phyloP scores from a whole-genome alignment of 2,113 vertebrate species.

The Cairina moschata region DNA sequence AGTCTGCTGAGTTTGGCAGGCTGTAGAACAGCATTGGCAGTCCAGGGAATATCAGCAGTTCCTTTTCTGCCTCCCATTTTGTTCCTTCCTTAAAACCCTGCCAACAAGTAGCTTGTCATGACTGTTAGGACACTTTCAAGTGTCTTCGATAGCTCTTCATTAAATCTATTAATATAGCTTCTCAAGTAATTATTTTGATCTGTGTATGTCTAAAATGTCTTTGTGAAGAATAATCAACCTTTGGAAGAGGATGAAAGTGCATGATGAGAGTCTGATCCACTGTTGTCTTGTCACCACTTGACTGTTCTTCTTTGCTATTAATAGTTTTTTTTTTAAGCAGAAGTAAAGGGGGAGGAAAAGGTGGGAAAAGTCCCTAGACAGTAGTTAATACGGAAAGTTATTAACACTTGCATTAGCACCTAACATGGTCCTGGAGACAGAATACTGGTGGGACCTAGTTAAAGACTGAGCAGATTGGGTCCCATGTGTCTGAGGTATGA shows the following conservation, averaged over 20 bases:
- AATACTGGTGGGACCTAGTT: slow-evolving; percentile 16
- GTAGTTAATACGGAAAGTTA: slow-evolving; percentile 16
- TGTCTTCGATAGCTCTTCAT: slow-evolving; percentile 19
- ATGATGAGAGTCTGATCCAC: background rate
- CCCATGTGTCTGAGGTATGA: background rate
- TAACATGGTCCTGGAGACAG: background rate
- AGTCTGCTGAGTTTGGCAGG: background rate
- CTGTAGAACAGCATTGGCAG: background rate
- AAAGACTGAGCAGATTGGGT: background rate
- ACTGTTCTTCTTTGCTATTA: slow-evolving; percentile 21
- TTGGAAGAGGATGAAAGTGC: slow-evolving; percentile 1
- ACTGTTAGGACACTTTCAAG: slow-evolving; percentile 33
- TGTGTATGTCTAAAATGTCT: slow-evolving; percentile 23
- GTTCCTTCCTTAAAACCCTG: slow-evolving; percentile 5
- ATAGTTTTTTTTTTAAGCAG: background rate
- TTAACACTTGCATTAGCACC: slow-evolving; percentile 6
- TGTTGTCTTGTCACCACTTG: slow-evolving; percentile 18
- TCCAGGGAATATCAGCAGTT: background rate
- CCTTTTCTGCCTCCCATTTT: background rate
- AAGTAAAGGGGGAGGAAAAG: background rate
- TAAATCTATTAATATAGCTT: slow-evolving; percentile 48
- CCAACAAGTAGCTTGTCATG: background rate
- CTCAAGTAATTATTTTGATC: slow-evolving; percentile 45
- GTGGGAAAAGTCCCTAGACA: background rate
- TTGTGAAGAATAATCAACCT: slow-evolving; percentile 3